These are phyloP conservation scores for Archivesica marissinica DNA, from an alignment of 1,140 invertebrate species.

Conservation along the genomic window DNA sequence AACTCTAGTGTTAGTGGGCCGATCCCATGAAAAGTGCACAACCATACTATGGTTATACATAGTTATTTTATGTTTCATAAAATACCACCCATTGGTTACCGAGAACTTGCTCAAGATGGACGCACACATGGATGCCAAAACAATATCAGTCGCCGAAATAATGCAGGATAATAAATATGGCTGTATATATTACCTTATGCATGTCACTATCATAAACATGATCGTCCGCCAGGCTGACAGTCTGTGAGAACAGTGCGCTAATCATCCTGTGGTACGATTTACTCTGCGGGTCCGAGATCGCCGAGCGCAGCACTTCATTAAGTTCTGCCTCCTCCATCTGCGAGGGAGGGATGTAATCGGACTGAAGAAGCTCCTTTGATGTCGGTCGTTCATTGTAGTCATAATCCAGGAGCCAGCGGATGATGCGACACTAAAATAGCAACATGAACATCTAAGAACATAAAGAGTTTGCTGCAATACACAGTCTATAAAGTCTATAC, in stretches of 20 bases:
- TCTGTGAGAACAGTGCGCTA: slow-evolving; percentile 86
- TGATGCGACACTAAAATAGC: slow-evolving; percentile 74
- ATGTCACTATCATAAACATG: slow-evolving; percentile 90
- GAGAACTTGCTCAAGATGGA: too few species aligned
- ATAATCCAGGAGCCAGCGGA: slow-evolving; percentile 93
- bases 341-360: slow-evolving; percentile 91
- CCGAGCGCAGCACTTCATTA: slow-evolving; percentile 90
- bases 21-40: too few species aligned
- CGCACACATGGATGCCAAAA: too few species aligned
- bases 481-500: too few species aligned
- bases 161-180: too few species aligned
- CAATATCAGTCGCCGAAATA: too few species aligned
- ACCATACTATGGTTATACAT: too few species aligned
- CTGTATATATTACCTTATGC: slow-evolving; percentile 83
- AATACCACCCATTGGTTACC: too few species aligned
- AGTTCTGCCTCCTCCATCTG: slow-evolving; percentile 91
- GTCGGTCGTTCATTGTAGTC: slow-evolving; percentile 93
- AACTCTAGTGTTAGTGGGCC: too few species aligned
- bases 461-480: too few species aligned
- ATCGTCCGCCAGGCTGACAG: slow-evolving; percentile 88
- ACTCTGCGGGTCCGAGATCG: slow-evolving; percentile 91
- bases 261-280: slow-evolving; percentile 93
- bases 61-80: too few species aligned
- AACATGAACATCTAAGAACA: too few species aligned
- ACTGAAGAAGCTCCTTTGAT: slow-evolving; percentile 91